Percentiles rank a stretch among this genome's conserved stretches.
Evolutionary conservation across 2,113 vertebrate genomes (phyloP).

Genomic region (Carettochelys insculpta): DNA sequence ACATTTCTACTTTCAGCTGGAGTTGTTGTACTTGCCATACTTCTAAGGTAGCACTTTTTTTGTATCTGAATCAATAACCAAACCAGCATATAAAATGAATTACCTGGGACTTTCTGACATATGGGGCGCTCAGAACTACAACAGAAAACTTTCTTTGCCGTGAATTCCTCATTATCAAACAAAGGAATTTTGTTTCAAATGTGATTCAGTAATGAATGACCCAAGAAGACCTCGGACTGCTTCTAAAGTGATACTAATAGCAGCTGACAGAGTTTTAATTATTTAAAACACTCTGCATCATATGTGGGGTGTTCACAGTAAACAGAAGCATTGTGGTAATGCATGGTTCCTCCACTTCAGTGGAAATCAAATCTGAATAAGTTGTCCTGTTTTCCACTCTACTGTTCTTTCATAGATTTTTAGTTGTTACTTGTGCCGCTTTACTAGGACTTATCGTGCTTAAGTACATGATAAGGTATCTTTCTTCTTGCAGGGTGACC

Average conservation of each 20-base stretch:
- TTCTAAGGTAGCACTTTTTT: not conserved
- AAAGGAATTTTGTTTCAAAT: no score
- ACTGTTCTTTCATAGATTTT: not conserved
- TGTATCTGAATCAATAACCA: not conserved
- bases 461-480: not conserved
- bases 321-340: not conserved
- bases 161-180: not conserved
- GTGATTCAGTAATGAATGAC: not conserved
- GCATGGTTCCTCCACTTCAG: fast-evolving
- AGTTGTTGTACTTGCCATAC: not conserved
- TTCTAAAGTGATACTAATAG: not conserved
- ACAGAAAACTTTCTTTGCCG: not conserved
- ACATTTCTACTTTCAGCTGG: not conserved
- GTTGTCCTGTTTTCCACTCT: fast-evolving
- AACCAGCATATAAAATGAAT: not conserved
- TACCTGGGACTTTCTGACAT: not conserved
- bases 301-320: not conserved
- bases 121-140: not conserved
- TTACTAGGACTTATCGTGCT: not conserved
- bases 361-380: not conserved
- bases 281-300: not conserved
- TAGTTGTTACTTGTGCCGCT: not conserved
- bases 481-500: not conserved
- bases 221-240: not conserved
- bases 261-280: not conserved